Evolutionary conservation across 53 echinoderm and acorn worm species (phyloP), one percentile per base, ranked within the genome.

Genomic region (Hippasteria phrygiana): DNA sequence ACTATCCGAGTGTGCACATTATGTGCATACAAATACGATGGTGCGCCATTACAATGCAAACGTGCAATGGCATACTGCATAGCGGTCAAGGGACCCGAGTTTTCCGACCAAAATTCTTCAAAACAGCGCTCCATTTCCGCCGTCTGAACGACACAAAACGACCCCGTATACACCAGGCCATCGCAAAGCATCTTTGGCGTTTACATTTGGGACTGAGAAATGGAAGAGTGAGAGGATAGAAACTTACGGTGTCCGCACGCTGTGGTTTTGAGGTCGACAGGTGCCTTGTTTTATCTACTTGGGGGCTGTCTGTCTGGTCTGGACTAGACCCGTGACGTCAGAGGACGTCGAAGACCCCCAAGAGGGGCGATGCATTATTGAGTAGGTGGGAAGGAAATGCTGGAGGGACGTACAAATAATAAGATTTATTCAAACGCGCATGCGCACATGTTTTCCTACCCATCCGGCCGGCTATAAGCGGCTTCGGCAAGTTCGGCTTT

Each of bases 291-390:
- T 86, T 71, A 87, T 72, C 71, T 73, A 54, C 72, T 43, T 24
- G 77, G 65, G 47, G 62, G 38, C 74, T 76, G 90, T 90, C 81
- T 42, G 81, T 64, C 81, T 81, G 81, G 65, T 81, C 86, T 75
- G 86, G 91, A 86, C 91, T 90, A 84, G 85, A 75, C 84, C 88
- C 66, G 82, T 92, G 92, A 92, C 92, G 92, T 92, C 92, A 92
- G 59, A 71, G 91, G 87, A 78, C 92, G 92, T 88, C 80, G 75
- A 80, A 71, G 88, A 92, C 92, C 92, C n/a, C 69, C 38, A 28
- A 40, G 62, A 73, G 82, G 90, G 83, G 73, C 83, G 47, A 77
- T 34, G 28, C 77, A 88, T 66, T 88, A 88, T 75, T 62, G 4
- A 5, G 36, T 43, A 66, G 88, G 88, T 45, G 64, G 64, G 5